phyloP scores from a whole-genome alignment of 1,140 invertebrate species.

The Bombus impatiens region DNA sequence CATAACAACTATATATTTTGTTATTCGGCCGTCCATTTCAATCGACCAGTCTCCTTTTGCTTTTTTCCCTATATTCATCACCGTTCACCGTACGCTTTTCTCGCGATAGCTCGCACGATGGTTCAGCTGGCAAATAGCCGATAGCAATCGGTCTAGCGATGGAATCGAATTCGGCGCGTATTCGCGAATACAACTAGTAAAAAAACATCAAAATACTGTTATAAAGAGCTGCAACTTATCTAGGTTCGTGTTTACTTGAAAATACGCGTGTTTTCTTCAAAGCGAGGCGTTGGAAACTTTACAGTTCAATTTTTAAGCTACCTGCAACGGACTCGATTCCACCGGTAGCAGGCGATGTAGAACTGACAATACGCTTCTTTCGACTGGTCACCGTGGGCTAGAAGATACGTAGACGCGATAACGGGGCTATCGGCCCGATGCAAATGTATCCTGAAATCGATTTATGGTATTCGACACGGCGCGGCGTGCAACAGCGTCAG shows the following conservation, averaged over 20 bases:
- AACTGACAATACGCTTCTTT: constrained; percentile 25
- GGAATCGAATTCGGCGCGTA: no score
- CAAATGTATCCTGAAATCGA: constrained; percentile 40
- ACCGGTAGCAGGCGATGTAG: neutral
- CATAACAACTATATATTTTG: constrained; percentile 1
- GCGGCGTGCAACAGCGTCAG: constrained; percentile 13
- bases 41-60: neutral
- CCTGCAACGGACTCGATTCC: neutral
- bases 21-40: neutral
- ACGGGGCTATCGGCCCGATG: constrained; percentile 21
- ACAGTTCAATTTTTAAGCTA: neutral
- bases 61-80: no score
- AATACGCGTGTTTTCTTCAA: no score
- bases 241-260: no score
- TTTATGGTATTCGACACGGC: constrained; percentile 42
- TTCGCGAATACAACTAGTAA: no score
- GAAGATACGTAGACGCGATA: constrained; percentile 27
- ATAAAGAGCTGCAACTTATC: no score
- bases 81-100: neutral
- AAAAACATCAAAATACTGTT: no score
- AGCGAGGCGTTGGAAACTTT: neutral
- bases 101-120: no score
- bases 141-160: no score
- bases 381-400: neutral
- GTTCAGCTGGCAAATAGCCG: no score